A percentile compares a stretch with the other conserved stretches of the same genome.
Evolutionary conservation across 2,797 vertebrate species (phyloP).

Genomic region (Semaprochilodus insignis): DNA sequence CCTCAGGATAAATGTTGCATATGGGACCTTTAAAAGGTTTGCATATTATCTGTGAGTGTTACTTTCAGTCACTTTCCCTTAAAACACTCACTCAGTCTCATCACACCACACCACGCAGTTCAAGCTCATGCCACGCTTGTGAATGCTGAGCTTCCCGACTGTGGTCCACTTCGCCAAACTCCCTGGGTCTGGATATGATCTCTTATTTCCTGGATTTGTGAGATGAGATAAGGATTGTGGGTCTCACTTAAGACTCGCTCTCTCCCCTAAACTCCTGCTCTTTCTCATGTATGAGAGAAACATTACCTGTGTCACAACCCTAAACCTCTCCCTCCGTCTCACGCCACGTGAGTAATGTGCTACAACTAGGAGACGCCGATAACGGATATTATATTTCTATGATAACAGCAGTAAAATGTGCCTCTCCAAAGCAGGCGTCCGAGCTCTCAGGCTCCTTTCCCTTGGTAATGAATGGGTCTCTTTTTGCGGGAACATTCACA

Average conservation of each 20-base stretch:
- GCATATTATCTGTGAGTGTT: not conserved
- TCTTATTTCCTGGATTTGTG: conserved; percentile 56
- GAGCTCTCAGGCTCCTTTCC: conserved; percentile 16
- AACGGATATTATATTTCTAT: conserved; percentile 56
- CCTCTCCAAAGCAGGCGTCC: conserved; percentile 19
- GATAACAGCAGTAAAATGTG: conserved; percentile 43
- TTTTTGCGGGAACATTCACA: not conserved
- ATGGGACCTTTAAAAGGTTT: not conserved
- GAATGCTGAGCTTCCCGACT: conserved; percentile 1
- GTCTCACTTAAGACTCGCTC: conserved; percentile 41
- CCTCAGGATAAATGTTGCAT: too few species aligned
- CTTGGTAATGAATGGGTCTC: not conserved
- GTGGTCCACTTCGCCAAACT: conserved; percentile 39
- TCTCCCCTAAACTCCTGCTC: conserved; percentile 53
- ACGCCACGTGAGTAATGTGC: conserved; percentile 47
- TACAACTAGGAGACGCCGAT: conserved; percentile 47
- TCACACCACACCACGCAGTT: conserved; percentile 3
- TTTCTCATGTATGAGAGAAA: conserved; percentile 56
- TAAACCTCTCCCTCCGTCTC: conserved; percentile 25
- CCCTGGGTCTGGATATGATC: conserved; percentile 55
- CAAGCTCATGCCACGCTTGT: conserved; percentile 22
- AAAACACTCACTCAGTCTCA: conserved; percentile 6
- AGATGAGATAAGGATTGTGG: conserved; percentile 59
- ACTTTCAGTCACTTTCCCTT: not conserved
- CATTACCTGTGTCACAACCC: conserved; percentile 64